These are phyloP conservation scores for Heteropelma amictum DNA, from an alignment of 2,888 invertebrate species.

Conservation along the genomic window DNA sequence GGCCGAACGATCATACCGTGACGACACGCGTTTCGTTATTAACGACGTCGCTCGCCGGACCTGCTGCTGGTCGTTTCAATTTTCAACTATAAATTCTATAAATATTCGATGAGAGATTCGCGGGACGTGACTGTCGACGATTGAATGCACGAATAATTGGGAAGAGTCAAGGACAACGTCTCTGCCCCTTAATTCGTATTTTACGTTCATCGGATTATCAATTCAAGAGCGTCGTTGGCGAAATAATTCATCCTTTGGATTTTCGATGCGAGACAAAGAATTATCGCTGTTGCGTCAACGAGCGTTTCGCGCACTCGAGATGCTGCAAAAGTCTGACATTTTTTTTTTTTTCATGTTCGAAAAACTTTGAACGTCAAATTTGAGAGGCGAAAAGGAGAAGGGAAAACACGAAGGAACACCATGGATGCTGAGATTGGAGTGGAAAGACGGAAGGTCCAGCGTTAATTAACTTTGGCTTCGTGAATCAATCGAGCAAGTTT, in stretches of 20 bases:
- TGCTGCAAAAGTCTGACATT: no score
- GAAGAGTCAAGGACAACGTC: slow-evolving; percentile 12
- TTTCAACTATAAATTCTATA: slow-evolving; percentile 31
- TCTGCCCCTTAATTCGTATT: neutral
- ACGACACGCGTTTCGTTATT: slow-evolving; percentile 26
- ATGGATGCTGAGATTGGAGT: neutral
- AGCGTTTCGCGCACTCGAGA: no score
- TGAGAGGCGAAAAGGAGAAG: slow-evolving; percentile 11
- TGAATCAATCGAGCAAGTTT: slow-evolving; percentile 33
- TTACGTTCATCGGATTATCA: neutral
- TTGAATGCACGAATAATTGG: slow-evolving; percentile 37
- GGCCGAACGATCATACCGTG: slow-evolving; percentile 12
- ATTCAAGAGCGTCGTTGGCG: no score
- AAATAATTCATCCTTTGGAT: no score
- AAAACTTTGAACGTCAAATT: no score
- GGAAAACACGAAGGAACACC: neutral
- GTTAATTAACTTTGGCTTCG: slow-evolving; percentile 46
- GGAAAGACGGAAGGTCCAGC: slow-evolving; percentile 27
- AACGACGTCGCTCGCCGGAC: neutral
- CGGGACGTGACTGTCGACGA: slow-evolving; percentile 7
- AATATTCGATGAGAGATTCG: slow-evolving; percentile 29
- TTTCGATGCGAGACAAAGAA: no score
- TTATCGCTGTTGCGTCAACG: no score
- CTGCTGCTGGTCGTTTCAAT: slow-evolving; percentile 25
- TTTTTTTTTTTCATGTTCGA: no score